Conservation (phyloP, 2,888 invertebrate species). For the Polia nebulosa region DNA sequence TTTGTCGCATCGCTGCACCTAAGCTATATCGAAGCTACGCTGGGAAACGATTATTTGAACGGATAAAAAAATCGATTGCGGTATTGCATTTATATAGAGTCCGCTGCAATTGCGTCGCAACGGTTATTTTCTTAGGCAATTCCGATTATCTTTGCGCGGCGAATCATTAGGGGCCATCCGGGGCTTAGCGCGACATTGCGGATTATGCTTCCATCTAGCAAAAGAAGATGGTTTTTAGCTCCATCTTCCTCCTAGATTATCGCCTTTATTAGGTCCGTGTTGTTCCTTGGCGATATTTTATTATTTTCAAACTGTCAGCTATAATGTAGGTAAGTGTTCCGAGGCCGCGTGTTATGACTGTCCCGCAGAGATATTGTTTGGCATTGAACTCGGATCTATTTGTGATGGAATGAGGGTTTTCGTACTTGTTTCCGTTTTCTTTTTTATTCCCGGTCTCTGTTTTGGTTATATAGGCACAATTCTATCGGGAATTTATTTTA, state of each 20-base stretch:
- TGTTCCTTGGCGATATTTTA: constrained; percentile 45
- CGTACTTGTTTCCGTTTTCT: constrained; percentile 49
- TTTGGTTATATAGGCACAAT: constrained; percentile 43
- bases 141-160: constrained; percentile 75
- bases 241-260: constrained; percentile 49
- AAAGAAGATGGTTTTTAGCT: constrained; percentile 63
- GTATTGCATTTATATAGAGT: constrained; percentile 58
- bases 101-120: constrained; percentile 67
- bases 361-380: constrained; percentile 57
- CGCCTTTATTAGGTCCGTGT: constrained; percentile 51
- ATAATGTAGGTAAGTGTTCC: constrained; percentile 46
- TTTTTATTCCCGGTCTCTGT: constrained; percentile 46
- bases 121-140: constrained; percentile 75
- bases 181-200: constrained; percentile 66
- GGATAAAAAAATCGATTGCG: constrained; percentile 51
- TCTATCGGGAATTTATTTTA: constrained; percentile 44
- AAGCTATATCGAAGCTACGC: constrained; percentile 38
- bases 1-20: constrained; percentile 41
- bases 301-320: constrained; percentile 49
- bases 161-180: constrained; percentile 78
- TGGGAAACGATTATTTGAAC: constrained; percentile 48
- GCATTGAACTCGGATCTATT: constrained; percentile 59
- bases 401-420: constrained; percentile 55
- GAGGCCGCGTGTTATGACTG: constrained; percentile 41
- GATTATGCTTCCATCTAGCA: constrained; percentile 73